Conservation (phyloP, 2,797 vertebrate genomes). For the Hydrolagus colliei region DNA sequence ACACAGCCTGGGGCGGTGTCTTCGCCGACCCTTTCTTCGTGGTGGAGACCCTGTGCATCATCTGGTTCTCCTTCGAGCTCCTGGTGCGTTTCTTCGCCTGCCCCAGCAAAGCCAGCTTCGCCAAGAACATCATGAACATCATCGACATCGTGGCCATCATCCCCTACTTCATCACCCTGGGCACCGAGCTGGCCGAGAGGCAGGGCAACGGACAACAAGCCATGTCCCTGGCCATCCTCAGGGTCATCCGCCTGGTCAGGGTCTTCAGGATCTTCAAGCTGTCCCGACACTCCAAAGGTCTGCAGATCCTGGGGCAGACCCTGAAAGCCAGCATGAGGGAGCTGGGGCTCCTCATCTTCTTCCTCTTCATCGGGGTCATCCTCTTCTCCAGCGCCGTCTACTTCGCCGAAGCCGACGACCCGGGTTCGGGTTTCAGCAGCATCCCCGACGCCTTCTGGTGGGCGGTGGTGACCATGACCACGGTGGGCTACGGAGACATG, state of each 20-base stretch:
- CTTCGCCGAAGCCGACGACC: constrained; percentile 94
- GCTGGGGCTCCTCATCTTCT: constrained; percentile 89
- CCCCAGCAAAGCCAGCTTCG: constrained; percentile 96
- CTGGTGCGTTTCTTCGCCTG: constrained; percentile 94
- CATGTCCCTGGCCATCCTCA: constrained; percentile 95
- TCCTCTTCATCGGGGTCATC: constrained; percentile 98
- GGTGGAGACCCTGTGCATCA: constrained; percentile 96
- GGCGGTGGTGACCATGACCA: constrained; percentile 98
- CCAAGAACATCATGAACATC: constrained; percentile 98
- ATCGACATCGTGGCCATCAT: constrained; percentile 99
- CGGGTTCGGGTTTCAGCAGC: constrained; percentile 90
- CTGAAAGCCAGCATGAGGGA: constrained; percentile 96
- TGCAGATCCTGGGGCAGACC: constrained; percentile 94
- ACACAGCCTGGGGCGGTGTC: constrained; percentile 47
- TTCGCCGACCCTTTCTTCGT: constrained; percentile 98
- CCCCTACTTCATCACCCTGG: constrained; percentile 95
- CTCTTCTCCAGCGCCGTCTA: constrained; percentile 97
- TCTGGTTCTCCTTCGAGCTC: constrained; percentile 99
- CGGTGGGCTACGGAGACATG: constrained; percentile 89
- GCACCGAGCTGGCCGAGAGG: constrained; percentile 89
- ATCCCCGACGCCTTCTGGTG: constrained; percentile 99
- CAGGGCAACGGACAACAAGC: constrained; percentile 91
- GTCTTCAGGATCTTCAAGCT: constrained; percentile 98
- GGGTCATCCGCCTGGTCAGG: constrained; percentile 91
- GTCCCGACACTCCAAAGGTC: constrained; percentile 92